A percentile compares a stretch with the other conserved stretches of the same genome.
Evolutionary conservation across 2,113 vertebrate genomes (phyloP).

Genomic region (Strix aluco): DNA sequence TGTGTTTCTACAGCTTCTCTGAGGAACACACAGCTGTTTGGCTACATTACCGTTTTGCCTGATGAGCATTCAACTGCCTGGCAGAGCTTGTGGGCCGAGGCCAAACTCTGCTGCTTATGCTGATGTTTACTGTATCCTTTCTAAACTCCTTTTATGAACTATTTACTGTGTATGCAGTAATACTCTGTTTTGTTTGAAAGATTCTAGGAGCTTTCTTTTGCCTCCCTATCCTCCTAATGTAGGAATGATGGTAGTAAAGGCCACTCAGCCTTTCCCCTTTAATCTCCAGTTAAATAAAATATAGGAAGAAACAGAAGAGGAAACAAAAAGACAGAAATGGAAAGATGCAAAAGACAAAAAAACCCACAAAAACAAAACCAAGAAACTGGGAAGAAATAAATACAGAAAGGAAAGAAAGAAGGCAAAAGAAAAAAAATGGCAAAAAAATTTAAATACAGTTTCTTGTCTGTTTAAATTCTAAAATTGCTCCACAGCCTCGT

Average conservation of each 20-base stretch:
- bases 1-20: background rate
- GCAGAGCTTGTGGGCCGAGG: background rate
- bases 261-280: background rate
- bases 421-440: background rate
- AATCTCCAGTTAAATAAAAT: background rate
- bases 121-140: background rate
- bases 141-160: background rate
- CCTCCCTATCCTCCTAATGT: background rate
- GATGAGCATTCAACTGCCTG: background rate
- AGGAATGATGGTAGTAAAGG: background rate
- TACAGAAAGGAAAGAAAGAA: background rate
- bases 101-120: background rate
- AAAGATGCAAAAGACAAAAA: background rate
- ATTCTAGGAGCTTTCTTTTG: background rate
- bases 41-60: background rate
- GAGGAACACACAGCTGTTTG: constrained; percentile 27
- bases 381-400: background rate
- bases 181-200: background rate
- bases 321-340: background rate
- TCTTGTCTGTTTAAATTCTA: background rate
- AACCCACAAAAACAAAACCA: background rate
- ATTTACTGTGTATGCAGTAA: background rate
- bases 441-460: background rate
- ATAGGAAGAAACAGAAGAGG: background rate
- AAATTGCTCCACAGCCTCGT: background rate